Evolutionary conservation across 1,140 invertebrate species (phyloP).

Genomic region (Bombus fervidus): DNA sequence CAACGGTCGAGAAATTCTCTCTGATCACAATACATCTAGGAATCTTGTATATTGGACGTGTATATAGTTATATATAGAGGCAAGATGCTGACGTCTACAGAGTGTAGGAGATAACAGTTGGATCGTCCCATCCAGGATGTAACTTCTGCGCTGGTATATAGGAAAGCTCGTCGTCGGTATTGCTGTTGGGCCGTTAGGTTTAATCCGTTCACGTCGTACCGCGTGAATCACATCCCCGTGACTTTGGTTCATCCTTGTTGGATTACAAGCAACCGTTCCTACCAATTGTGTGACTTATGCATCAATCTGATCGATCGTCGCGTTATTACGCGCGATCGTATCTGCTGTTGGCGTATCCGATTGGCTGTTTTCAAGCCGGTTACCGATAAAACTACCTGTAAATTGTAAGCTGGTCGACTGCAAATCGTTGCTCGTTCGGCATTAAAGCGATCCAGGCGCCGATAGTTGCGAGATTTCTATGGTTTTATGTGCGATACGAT

Average conservation of each 20-base stretch:
- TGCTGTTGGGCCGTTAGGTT: slow-evolving; percentile 58
- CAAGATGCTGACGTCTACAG: slow-evolving; percentile 11
- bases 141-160: slow-evolving; percentile 18
- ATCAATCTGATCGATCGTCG: slow-evolving; percentile 28
- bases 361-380: background rate
- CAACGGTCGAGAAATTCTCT: slow-evolving; percentile 28
- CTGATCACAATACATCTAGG: slow-evolving; percentile 13
- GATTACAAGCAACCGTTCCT: slow-evolving; percentile 24
- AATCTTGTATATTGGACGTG: background rate
- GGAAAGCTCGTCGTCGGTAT: background rate
- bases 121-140: slow-evolving; percentile 12
- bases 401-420: background rate
- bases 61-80: background rate
- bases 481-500: background rate
- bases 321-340: slow-evolving; percentile 17
- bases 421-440: background rate
- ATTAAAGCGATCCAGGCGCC: background rate
- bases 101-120: slow-evolving; percentile 2
- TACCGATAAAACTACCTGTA: background rate
- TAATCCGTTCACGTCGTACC: slow-evolving; percentile 69
- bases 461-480: background rate
- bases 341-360: slow-evolving; percentile 1
- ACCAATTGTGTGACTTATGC: slow-evolving; percentile 9
- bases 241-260: slow-evolving; percentile 30
- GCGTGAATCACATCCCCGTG: slow-evolving; percentile 62